Evolutionary conservation across 2,797 vertebrate genomes (phyloP).

Genomic region (Hippoglossus hippoglossus): DNA sequence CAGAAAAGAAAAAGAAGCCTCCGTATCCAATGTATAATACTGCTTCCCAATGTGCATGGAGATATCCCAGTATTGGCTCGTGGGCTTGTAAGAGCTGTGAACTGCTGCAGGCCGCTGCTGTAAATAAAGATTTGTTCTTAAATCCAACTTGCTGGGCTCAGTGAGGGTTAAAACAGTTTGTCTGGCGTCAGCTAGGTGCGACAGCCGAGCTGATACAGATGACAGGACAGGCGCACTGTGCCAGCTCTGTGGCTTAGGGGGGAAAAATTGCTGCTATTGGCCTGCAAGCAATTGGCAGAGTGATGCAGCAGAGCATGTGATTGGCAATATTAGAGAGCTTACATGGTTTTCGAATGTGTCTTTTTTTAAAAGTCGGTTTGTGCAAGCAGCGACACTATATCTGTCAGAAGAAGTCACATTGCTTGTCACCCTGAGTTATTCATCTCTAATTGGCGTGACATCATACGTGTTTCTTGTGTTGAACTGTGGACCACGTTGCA

Average conservation of each 20-base stretch:
- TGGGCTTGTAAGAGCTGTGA: constrained; percentile 56
- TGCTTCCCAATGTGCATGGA: constrained; percentile 71
- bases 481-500: constrained; percentile 45
- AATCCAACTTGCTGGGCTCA: constrained; percentile 44
- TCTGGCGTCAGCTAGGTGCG: constrained; percentile 43
- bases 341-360: constrained; percentile 53
- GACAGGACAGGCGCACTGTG: constrained; percentile 57
- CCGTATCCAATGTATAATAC: constrained; percentile 53
- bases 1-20: constrained; percentile 28
- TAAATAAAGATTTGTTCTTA: constrained; percentile 62
- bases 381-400: constrained; percentile 40
- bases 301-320: constrained; percentile 63
- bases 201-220: constrained; percentile 52
- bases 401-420: constrained; percentile 31
- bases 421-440: constrained; percentile 50
- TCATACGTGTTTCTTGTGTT: constrained; percentile 51
- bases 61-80: constrained; percentile 53
- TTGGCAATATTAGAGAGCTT: constrained; percentile 61
- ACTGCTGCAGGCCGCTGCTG: constrained; percentile 50
- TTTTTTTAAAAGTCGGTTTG: constrained; percentile 41
- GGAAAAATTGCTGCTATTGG: constrained; percentile 50
- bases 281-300: constrained; percentile 40
- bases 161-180: constrained; percentile 55
- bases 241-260: constrained; percentile 48
- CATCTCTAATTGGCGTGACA: constrained; percentile 40